Conservation (phyloP, 2,797 vertebrate genomes). For the Sparidentex hasta region DNA sequence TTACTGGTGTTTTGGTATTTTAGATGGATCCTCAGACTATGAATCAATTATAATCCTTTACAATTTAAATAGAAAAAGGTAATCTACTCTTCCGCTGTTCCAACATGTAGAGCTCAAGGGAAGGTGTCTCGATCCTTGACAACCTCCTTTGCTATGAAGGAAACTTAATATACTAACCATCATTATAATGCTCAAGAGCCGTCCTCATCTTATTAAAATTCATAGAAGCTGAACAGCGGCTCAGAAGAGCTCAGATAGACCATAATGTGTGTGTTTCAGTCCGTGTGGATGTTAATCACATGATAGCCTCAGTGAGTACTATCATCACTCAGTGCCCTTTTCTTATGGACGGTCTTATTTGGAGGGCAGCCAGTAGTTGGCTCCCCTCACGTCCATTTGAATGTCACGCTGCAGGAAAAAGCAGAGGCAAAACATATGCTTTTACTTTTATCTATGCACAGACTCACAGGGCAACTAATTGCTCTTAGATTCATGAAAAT, state of each 20-base stretch:
- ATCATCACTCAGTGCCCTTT: constrained; percentile 51
- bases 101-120: not conserved
- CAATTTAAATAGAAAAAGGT: not conserved
- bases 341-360: constrained; percentile 30
- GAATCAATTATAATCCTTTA: not conserved
- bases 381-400: constrained; percentile 27
- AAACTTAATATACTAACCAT: not conserved
- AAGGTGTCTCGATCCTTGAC: not conserved
- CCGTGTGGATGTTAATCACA: constrained; percentile 23
- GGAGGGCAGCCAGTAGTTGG: constrained; percentile 22
- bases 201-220: constrained; percentile 15
- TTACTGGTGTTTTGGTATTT: not conserved
- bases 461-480: no score
- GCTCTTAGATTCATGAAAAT: no score
- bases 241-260: constrained; percentile 13
- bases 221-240: constrained; percentile 14
- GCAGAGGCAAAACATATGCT: not conserved
- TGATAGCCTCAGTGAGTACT: constrained; percentile 22
- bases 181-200: not conserved
- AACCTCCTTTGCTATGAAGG: not conserved
- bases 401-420: constrained; percentile 45
- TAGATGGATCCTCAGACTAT: not conserved
- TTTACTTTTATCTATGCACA: not conserved
- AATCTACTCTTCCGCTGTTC: not conserved
- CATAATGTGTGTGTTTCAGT: constrained; percentile 11